phyloP scores from a whole-genome alignment of 2,113 vertebrate genomes.

The Xyrauchen texanus region DNA sequence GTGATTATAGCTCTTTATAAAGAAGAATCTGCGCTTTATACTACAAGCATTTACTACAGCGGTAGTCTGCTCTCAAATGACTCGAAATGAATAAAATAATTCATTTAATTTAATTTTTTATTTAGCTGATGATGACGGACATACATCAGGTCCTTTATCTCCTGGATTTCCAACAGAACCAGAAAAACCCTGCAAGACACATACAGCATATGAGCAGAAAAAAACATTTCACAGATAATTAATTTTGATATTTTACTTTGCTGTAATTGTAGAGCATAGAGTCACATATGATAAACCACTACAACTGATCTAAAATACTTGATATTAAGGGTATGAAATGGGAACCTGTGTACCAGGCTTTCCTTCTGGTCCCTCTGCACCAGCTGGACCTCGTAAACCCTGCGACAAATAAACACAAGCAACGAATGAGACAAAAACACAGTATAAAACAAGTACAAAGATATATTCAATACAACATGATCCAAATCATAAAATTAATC shows the following conservation, averaged over 20 bases:
- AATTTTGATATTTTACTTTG: neutral
- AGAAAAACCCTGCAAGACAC: constrained; percentile 66
- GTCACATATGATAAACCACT: neutral
- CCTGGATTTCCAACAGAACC: constrained; percentile 67
- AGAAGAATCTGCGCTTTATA: neutral
- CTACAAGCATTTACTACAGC: neutral
- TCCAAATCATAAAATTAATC: neutral
- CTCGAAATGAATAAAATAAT: neutral
- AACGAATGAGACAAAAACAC: neutral
- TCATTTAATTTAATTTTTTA: no score
- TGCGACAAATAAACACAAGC: constrained; percentile 53
- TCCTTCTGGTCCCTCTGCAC: constrained; percentile 73
- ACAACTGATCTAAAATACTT: neutral
- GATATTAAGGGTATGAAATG: constrained; percentile 66
- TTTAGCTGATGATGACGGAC: constrained; percentile 53
- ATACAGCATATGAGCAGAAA: constrained; percentile 6
- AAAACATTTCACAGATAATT: neutral
- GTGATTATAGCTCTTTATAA: constrained; percentile 8
- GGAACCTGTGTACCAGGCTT: constrained; percentile 79
- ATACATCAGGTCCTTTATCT: constrained; percentile 70
- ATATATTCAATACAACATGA: no score
- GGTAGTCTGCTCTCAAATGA: neutral
- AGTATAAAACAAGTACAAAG: no score
- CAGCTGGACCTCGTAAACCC: constrained; percentile 72
- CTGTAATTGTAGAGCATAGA: neutral